Base-by-base conservation (phyloP, 2,888 invertebrate species). In the Drosophila paramelanica region DNA sequence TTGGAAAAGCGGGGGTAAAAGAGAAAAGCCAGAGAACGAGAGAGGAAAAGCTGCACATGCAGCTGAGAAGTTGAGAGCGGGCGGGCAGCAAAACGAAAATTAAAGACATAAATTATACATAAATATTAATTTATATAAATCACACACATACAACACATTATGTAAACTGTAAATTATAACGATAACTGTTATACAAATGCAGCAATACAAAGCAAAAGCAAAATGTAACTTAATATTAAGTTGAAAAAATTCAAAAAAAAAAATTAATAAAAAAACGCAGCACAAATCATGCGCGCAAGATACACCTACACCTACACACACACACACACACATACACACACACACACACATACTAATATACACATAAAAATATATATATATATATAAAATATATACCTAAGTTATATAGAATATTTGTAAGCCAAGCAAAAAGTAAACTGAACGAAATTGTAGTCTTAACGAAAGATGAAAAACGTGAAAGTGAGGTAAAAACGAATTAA, bases 61-160 rank as follows among this genome's bases (percentile, higher is more conserved):
- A 38, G 42, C 36, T n/a, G 13, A 43, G 14, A 20, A 23, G 27
- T 27, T 27, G 27, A 7, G 7, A 27, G 27, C 6, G 27, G 39
- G 27, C 42, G 84, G 83, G 86, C 83, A 80, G 81, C 72, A 67
- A 43, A 83, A 87, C 88, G 89, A 88, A 87, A 75, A 69, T 84
- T 87, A 88, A 89, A 87, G 86, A 87, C 85, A 89, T 86, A 85
- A 89, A 79, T 81, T 89, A 89, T 86, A 88, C 89, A 78, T 86
- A 86, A 88, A 88, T 79, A 70, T 86, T 88, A 89, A 89, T 84
- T 87, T 84, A 86, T 87, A 87, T 79, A 67, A 77, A 60, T 59
- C 36, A 73, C 53, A 70, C 46, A 50, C 46, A 17, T 31, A 55
- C 52, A 52, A 67, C 3, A 64, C 31, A 71, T 47, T 46, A 70